phyloP scores from a whole-genome alignment of 2,113 vertebrate species.

The Amia ocellicauda region DNA sequence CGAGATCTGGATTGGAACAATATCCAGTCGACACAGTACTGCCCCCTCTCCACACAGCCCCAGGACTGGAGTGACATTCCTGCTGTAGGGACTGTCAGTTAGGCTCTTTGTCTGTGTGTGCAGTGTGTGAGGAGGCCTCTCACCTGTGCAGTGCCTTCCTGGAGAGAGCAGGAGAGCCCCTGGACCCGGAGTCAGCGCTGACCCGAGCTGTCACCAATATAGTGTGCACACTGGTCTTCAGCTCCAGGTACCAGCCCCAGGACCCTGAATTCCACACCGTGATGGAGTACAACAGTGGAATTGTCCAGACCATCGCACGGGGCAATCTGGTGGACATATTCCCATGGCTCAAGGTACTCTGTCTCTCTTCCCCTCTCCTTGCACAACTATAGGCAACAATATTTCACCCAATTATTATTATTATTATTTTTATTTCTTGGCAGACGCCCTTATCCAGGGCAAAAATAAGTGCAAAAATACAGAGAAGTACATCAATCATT shows the following conservation, averaged over 20 bases:
- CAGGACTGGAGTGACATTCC: too few relatives aligned
- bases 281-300: conserved; percentile 64
- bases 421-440: too few relatives aligned
- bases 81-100: background rate
- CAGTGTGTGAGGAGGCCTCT: conserved; percentile 59
- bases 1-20: too few relatives aligned
- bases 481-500: too few relatives aligned
- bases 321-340: conserved; percentile 67
- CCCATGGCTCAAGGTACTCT: conserved; percentile 63
- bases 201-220: conserved; percentile 66
- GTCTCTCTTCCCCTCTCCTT: too few relatives aligned
- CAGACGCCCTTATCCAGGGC: too few relatives aligned
- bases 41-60: too few relatives aligned
- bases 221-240: conserved; percentile 65
- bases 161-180: conserved; percentile 19
- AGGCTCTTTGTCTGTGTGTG: background rate
- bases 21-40: too few relatives aligned
- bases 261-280: conserved; percentile 62
- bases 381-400: too few relatives aligned
- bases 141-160: conserved; percentile 50
- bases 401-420: too few relatives aligned
- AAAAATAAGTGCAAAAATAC: too few relatives aligned
- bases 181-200: conserved; percentile 53
- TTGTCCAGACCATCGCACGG: conserved; percentile 61
- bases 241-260: conserved; percentile 49